Conservation (phyloP, 1,140 invertebrate genomes). For the Tyrophagus putrescentiae region DNA sequence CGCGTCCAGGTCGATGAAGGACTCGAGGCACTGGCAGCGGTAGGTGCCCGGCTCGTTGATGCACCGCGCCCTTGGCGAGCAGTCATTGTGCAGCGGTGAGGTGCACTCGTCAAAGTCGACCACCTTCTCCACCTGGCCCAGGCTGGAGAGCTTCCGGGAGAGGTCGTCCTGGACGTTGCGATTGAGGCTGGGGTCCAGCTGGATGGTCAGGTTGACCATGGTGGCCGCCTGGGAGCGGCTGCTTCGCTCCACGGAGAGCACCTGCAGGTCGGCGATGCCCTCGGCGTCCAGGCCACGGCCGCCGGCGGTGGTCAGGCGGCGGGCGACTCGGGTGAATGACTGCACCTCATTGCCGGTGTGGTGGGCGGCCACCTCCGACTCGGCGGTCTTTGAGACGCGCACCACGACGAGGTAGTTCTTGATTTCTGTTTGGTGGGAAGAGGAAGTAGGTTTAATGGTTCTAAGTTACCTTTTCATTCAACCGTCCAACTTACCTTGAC, state of each 20-base stretch:
- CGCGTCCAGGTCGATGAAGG: slow-evolving; percentile 58
- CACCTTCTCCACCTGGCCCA: slow-evolving; percentile 22
- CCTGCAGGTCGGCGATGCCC: slow-evolving; percentile 44
- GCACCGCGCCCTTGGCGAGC: slow-evolving; percentile 61
- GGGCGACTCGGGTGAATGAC: slow-evolving; percentile 46
- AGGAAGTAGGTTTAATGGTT: not conserved
- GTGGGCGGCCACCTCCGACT: slow-evolving; percentile 36
- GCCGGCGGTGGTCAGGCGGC: slow-evolving; percentile 66
- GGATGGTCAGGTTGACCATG: slow-evolving; percentile 48
- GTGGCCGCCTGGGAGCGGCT: slow-evolving; percentile 38
- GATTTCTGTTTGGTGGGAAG: slow-evolving; percentile 47
- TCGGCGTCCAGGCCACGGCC: slow-evolving; percentile 61
- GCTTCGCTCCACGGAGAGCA: slow-evolving; percentile 25
- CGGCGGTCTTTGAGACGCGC: slow-evolving; percentile 47
- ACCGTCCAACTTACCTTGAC: slow-evolving; percentile 34
- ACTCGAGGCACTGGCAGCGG: slow-evolving; percentile 67
- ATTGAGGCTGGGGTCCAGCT: slow-evolving; percentile 36
- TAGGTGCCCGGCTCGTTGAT: slow-evolving; percentile 54
- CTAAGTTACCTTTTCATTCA: too few species aligned
- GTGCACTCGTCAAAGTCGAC: slow-evolving; percentile 69
- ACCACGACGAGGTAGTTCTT: slow-evolving; percentile 64
- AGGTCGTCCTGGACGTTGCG: slow-evolving; percentile 7
- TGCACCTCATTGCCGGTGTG: slow-evolving; percentile 28
- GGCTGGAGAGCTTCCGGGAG: not conserved
- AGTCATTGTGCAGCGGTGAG: slow-evolving; percentile 55